phyloP scores from a whole-genome alignment of 2,888 invertebrate genomes.

The Epistrophella euchroma region DNA sequence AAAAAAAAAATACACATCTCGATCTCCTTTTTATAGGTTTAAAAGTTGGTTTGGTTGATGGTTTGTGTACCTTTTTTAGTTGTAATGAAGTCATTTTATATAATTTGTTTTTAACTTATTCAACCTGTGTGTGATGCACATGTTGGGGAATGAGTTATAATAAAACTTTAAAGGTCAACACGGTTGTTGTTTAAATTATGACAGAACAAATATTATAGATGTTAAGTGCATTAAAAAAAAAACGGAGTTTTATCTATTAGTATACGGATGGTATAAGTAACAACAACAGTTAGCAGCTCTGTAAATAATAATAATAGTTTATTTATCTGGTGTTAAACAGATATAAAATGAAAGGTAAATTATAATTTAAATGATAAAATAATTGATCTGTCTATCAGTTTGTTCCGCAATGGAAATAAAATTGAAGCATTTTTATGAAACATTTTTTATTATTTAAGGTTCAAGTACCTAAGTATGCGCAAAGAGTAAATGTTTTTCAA shows the following conservation, averaged over 20 bases:
- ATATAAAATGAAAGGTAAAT: conserved; percentile 31
- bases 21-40: conserved; percentile 56
- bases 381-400: not conserved
- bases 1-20: conserved; percentile 29
- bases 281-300: conserved; percentile 1
- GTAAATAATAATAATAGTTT: conserved; percentile 3
- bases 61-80: conserved; percentile 1
- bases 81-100: conserved; percentile 58
- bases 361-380: not conserved
- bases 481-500: no score
- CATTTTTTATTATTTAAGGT: not conserved
- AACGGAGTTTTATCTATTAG: conserved; percentile 8
- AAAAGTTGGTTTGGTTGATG: conserved; percentile 29
- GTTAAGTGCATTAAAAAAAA: conserved; percentile 24
- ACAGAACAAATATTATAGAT: conserved; percentile 25
- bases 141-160: conserved; percentile 31
- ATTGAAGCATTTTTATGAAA: conserved; percentile 4
- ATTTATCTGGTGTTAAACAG: not conserved
- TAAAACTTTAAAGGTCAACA: conserved; percentile 52
- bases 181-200: conserved; percentile 43
- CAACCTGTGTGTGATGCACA: conserved; percentile 33
- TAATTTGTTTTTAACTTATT: conserved; percentile 53
- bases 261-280: not conserved
- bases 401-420: not conserved
- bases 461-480: no score